Evolutionary conservation across 2,797 vertebrate species (phyloP), one percentile per base, ranked within the genome.

Genomic region (Macropodus opercularis): DNA sequence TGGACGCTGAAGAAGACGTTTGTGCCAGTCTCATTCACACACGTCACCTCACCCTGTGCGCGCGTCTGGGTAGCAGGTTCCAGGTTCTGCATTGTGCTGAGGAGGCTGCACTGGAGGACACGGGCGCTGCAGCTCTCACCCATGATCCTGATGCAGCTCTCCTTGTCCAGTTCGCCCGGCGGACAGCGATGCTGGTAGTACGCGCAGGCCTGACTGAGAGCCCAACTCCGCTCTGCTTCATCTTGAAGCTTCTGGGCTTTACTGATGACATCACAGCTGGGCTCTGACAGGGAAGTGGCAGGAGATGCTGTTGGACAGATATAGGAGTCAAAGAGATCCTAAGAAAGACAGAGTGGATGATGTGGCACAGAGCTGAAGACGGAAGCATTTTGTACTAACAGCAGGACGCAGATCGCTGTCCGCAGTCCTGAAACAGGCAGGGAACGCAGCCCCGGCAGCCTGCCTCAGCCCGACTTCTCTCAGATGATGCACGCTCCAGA

Each of bases 381-480:
- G 17, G 6, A 21, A 10, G 38, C 17, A 3, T 5, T 2, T 39
- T 34, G 40, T 8, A 60, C 90, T 91, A 79, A 94, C 93, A 88
- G 61, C 94, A 95, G 38, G 65, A 81, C 0, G 15, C 23, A 0
- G 86, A 90, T 58, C 63, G 63, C 84, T 93, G 93, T 74, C 90
- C 81, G 0, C 94, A 95, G 87, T 95, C 93, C 66, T 82, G 91
- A 84, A 96, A 97, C 64, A 95, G 89, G 67, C 95, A 96, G 44
- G 91, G 91, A 40, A 84, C 79, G 18, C 95, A 97, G 19, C 91
- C 90, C 27, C 57, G 58, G 0, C 95, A 96, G 69, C 86, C 86
- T 0, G 87, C 86, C 51, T 87, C 78, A 8, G 85, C 89, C 29
- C 56, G 90, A 44, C 89, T 88, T 48, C 92, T 91, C 65, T 95